phyloP scores from a whole-genome alignment of 2,888 invertebrate species.

The Diarsia brunnea region DNA sequence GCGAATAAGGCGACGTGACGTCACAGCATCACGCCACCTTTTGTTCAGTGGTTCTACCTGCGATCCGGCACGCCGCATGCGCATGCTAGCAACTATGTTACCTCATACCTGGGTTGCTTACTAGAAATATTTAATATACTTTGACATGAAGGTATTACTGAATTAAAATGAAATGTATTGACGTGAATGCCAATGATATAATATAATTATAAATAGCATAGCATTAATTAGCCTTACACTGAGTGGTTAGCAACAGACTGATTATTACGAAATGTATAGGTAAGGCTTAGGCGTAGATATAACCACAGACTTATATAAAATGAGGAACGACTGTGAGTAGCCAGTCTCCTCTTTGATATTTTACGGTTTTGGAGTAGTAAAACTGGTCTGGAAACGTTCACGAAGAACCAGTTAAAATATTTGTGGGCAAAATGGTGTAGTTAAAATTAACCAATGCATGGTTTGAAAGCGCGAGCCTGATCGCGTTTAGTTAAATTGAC shows the following conservation, averaged over 20 bases:
- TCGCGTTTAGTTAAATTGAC: constrained; percentile 84
- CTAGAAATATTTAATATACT: constrained; percentile 31
- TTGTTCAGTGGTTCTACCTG: constrained; percentile 85
- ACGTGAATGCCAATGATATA: not conserved
- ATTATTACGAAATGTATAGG: not conserved
- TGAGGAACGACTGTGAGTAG: not conserved
- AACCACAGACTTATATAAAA: not conserved
- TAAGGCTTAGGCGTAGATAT: not conserved
- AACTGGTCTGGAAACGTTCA: not conserved
- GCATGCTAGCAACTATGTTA: constrained; percentile 66
- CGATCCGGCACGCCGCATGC: constrained; percentile 83
- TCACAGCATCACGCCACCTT: constrained; percentile 90
- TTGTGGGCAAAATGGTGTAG: not conserved
- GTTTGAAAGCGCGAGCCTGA: constrained; percentile 74
- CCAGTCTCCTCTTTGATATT: constrained; percentile 1
- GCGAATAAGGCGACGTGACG: constrained; percentile 88
- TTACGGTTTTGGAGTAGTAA: not conserved
- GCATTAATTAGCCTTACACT: constrained; percentile 4
- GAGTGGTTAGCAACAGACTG: not conserved
- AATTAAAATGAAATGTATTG: constrained; percentile 18
- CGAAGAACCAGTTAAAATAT: not conserved
- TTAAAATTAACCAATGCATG: constrained; percentile 38
- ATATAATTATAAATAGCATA: not conserved
- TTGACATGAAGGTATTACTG: constrained; percentile 11
- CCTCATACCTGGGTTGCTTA: constrained; percentile 59